Base-by-base conservation (phyloP, 2,113 vertebrate species). In the Paratilapia polleni region DNA sequence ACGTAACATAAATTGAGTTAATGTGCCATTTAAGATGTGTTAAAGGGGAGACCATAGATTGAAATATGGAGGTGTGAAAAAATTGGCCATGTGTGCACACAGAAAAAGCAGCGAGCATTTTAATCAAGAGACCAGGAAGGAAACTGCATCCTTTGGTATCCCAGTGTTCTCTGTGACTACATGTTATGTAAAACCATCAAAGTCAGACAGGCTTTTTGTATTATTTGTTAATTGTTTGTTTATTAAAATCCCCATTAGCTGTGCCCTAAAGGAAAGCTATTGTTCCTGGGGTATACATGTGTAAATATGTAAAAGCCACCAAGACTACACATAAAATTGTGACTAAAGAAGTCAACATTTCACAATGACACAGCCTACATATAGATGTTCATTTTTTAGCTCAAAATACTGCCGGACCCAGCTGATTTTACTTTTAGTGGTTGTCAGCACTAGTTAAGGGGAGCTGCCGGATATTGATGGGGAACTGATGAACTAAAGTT, bases 21-120 rank as follows among this genome's bases (percentile, higher is more conserved):
- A 62, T 64, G 81, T 19, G 24, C n/a, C 26, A 26, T 63, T 81
- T 66, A 62, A 73, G 63, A 54, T 60, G 49, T 64, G 56, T 60
- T 70, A 19, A 14, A 34, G 56, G 15, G 60, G 63, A 81, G 61
- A 77, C 49, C 47, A 62, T 11, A 77, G 54, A 81, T 58, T n/a
- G 68, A 54, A 54, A 73, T 73, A 73, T 73, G 47, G 68, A 54
- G 26, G 47, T 73, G 47, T n/a, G 11, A 5, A 52, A 54, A 22
- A 5, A 52, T 52, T n/a, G 13, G 56, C 52, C 38, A 5, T 26
- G 0, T 38, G 12, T 12, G 63, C 20, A 6, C 54, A 56, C 3
- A 12, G 34, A 26, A 31, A 78, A 63, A 43, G 36, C 36, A 43
- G 56, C 59, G 54, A 41, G 34, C 38, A n/a, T 26, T 76, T 58